phyloP scores from a whole-genome alignment of 2,113 vertebrate genomes.

The Pseudorasbora parva region DNA sequence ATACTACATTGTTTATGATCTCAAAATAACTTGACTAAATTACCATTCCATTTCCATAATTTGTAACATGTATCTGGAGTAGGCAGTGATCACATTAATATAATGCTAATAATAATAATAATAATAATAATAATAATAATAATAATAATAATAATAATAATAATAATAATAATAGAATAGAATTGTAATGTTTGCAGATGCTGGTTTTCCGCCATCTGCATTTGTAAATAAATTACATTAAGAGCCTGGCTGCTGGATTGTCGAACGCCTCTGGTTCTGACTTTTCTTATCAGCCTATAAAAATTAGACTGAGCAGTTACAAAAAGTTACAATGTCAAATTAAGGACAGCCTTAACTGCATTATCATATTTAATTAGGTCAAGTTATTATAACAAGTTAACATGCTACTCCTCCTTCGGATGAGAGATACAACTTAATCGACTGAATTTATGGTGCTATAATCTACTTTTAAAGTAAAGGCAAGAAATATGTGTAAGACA shows the following conservation, averaged over 20 bases:
- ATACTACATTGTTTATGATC: slow-evolving; percentile 15
- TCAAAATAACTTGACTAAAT: background rate
- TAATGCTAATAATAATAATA: too few species aligned
- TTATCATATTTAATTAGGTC: background rate
- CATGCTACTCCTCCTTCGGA: background rate
- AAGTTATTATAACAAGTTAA: background rate
- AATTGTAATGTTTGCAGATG: background rate
- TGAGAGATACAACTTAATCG: background rate
- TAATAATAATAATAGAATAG: too few species aligned
- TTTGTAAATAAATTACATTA: background rate
- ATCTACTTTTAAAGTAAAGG: background rate
- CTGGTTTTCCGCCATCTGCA: background rate
- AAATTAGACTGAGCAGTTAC: background rate
- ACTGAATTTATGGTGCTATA: background rate
- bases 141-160: too few species aligned
- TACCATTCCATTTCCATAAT: background rate
- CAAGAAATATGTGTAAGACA: background rate
- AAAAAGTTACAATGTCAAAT: background rate
- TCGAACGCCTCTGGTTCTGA: background rate
- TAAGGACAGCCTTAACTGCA: background rate
- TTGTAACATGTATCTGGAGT: background rate
- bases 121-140: too few species aligned
- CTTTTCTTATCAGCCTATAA: background rate
- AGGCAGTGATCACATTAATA: background rate
- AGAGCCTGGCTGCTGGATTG: background rate